phyloP scores from a whole-genome alignment of 2,797 vertebrate species.

The Lacerta bilineata region DNA sequence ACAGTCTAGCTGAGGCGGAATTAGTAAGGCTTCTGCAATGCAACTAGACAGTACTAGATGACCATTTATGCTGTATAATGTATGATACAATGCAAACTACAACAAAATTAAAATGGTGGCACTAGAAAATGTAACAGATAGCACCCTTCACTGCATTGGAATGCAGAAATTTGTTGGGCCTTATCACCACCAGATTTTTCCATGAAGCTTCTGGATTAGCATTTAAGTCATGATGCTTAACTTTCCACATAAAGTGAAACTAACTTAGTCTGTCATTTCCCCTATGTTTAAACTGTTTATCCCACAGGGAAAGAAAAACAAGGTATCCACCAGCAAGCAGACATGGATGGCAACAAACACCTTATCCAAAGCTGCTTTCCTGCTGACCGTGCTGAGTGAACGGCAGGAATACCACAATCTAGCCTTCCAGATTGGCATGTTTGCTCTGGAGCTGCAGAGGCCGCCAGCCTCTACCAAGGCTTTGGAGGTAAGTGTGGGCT shows the following conservation, averaged over 20 bases:
- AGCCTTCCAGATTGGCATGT: constrained; percentile 97
- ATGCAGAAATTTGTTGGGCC: neutral
- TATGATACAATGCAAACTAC: neutral
- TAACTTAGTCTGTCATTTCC: neutral
- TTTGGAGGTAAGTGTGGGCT: constrained; percentile 87
- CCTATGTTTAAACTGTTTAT: constrained; percentile 42
- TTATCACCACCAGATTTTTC: neutral
- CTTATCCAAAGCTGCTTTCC: constrained; percentile 94
- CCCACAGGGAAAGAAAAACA: constrained; percentile 95
- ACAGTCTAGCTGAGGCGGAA: neutral
- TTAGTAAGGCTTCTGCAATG: neutral
- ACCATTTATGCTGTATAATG: neutral
- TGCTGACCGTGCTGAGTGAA: constrained; percentile 94
- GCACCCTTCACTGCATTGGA: neutral
- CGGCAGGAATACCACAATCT: constrained; percentile 95
- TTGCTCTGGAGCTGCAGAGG: constrained; percentile 96
- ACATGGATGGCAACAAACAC: constrained; percentile 97
- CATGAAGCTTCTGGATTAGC: neutral
- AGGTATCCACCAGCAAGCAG: constrained; percentile 96
- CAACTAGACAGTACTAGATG: neutral
- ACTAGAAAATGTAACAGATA: neutral
- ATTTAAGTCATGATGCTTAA: neutral
- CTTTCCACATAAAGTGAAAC: neutral
- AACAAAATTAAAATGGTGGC: neutral
- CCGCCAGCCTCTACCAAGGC: constrained; percentile 98